phyloP scores from a whole-genome alignment of 2,113 vertebrate species.

The Epinephelus lanceolatus region DNA sequence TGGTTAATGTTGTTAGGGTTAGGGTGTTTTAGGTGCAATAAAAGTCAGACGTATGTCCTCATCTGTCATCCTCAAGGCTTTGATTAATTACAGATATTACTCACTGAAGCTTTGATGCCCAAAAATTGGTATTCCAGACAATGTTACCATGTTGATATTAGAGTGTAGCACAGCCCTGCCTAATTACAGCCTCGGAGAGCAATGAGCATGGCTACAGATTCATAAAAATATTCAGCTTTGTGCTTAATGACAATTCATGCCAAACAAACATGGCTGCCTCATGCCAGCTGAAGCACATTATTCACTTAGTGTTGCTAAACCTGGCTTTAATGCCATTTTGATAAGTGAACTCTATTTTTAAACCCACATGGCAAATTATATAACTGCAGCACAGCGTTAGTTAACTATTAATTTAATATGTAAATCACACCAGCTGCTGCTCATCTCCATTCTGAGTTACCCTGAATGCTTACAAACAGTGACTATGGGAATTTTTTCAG shows the following conservation, averaged over 20 bases:
- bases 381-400: not conserved
- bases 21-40: too few relatives aligned
- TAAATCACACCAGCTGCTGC: not conserved
- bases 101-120: too few relatives aligned
- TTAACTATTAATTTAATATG: not conserved
- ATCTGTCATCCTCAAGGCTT: too few relatives aligned
- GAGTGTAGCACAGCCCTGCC: too few relatives aligned
- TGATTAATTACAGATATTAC: too few relatives aligned
- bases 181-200: not conserved
- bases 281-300: not conserved
- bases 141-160: not conserved
- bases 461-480: not conserved
- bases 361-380: not conserved
- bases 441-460: not conserved
- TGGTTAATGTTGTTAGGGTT: too few relatives aligned
- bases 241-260: not conserved
- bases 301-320: not conserved
- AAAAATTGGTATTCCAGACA: too few relatives aligned
- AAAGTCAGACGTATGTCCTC: too few relatives aligned
- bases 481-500: constrained; percentile 3
- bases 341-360: not conserved
- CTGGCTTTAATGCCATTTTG: not conserved
- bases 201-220: not conserved
- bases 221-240: not conserved
- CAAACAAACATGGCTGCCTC: not conserved